Percentiles rank a stretch among this genome's conserved stretches.
Evolutionary conservation across 2,888 invertebrate species (phyloP).

Genomic region (Diogma glabrata): DNA sequence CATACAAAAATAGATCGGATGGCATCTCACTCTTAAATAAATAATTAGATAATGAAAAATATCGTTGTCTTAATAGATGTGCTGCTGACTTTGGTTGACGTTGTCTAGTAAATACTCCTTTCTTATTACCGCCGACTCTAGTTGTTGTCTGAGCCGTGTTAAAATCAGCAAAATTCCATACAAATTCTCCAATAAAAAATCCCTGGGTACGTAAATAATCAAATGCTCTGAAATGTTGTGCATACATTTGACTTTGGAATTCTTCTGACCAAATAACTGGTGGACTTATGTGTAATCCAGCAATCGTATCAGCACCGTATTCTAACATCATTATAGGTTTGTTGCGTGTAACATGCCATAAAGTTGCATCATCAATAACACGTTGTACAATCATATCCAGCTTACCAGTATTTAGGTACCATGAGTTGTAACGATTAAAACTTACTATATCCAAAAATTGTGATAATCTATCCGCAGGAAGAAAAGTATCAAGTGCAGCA

Average conservation of each 20-base stretch:
- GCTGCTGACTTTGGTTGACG: conserved; percentile 87
- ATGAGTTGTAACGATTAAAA: conserved; percentile 94
- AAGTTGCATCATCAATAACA: conserved; percentile 62
- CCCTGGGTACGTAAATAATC: conserved; percentile 62
- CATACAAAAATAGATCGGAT: conserved; percentile 45
- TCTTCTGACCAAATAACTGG: conserved; percentile 91
- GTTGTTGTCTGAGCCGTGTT: conserved; percentile 79
- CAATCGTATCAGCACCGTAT: conserved; percentile 90
- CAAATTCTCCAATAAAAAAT: conserved; percentile 90
- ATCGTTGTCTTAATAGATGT: conserved; percentile 66
- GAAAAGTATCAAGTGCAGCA: conserved; percentile 57
- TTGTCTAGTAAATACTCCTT: conserved; percentile 83
- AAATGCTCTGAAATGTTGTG: conserved; percentile 84
- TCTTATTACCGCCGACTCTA: conserved; percentile 79
- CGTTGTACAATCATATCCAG: conserved; percentile 59
- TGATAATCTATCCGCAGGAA: conserved; percentile 42
- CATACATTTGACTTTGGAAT: conserved; percentile 74
- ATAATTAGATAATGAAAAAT: conserved; percentile 53
- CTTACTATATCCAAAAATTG: conserved; percentile 68
- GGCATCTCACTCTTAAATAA: conserved; percentile 46
- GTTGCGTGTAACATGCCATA: conserved; percentile 68
- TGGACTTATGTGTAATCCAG: conserved; percentile 80
- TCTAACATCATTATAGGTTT: conserved; percentile 91
- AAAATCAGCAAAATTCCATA: conserved; percentile 99
- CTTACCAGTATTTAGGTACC: conserved; percentile 82